These are phyloP conservation scores for Portunus trituberculatus DNA, from an alignment of 1,140 invertebrate genomes.

Conservation along the genomic window DNA sequence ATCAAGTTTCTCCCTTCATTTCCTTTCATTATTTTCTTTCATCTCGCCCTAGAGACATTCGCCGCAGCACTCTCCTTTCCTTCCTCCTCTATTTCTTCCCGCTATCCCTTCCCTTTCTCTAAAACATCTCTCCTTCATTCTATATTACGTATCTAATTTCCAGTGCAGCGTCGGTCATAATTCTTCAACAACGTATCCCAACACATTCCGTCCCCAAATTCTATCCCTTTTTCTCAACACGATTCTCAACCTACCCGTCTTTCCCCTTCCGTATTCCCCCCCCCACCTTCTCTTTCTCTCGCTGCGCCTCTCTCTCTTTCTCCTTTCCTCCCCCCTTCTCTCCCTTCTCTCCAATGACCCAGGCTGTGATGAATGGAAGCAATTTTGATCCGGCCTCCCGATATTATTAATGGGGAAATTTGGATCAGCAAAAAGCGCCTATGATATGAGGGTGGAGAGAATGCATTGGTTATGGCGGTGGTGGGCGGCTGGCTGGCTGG, in stretches of 20 bases:
- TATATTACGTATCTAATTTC: background rate
- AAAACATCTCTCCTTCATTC: background rate
- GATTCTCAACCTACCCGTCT: background rate
- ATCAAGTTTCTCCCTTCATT: too few relatives aligned
- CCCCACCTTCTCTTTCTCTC: background rate
- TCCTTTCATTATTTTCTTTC: background rate
- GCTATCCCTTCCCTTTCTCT: background rate
- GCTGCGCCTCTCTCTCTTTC: background rate
- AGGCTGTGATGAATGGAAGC: slow-evolving; percentile 45
- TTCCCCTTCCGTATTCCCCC: background rate
- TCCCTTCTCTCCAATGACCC: slow-evolving; percentile 38
- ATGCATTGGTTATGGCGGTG: background rate
- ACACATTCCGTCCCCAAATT: background rate
- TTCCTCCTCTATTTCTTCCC: background rate
- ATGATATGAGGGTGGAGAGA: slow-evolving; percentile 24
- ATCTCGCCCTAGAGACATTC: background rate
- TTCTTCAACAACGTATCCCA: background rate
- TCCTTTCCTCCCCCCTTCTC: slow-evolving; percentile 46
- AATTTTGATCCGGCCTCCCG: slow-evolving; percentile 36
- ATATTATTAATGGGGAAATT: slow-evolving; percentile 45
- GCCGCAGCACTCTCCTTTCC: slow-evolving; percentile 5
- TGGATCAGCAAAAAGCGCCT: slow-evolving; percentile 27
- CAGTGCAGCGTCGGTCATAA: background rate
- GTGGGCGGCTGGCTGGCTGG: background rate
- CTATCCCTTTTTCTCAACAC: background rate